Percentiles rank a stretch among this genome's conserved stretches.
Evolutionary conservation across 1,140 invertebrate species (phyloP).

Genomic region (Sipha flava): DNA sequence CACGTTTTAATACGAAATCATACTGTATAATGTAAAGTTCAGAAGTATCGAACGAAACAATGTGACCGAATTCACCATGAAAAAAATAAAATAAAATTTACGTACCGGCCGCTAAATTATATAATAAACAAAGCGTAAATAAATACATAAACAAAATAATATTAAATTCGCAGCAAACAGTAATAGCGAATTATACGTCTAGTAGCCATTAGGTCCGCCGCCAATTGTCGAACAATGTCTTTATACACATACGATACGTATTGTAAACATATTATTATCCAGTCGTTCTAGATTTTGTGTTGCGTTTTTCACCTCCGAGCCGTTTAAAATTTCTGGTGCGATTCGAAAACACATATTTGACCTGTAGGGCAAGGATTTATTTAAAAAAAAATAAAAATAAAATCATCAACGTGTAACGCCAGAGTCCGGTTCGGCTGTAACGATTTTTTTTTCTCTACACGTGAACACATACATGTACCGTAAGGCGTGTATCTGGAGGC

Average conservation of each 20-base stretch:
- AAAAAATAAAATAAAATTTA: neutral
- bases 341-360: neutral
- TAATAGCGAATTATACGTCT: too few relatives aligned
- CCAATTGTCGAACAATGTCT: neutral
- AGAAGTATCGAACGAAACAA: neutral
- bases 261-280: too few relatives aligned
- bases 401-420: slow-evolving; percentile 5
- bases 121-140: neutral
- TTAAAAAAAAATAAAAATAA: neutral
- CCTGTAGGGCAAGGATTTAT: neutral
- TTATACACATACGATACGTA: too few relatives aligned
- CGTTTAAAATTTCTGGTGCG: neutral
- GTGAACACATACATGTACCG: too few relatives aligned
- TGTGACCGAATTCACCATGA: neutral
- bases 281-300: neutral
- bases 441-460: neutral
- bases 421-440: neutral
- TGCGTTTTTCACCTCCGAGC: neutral
- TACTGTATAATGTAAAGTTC: too few relatives aligned
- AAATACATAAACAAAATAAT: neutral
- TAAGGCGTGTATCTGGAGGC: slow-evolving; percentile 14
- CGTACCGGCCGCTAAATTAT: neutral
- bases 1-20: too few relatives aligned
- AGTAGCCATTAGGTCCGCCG: neutral
- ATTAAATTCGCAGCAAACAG: neutral